These are phyloP conservation scores for Platypus cylindrus DNA, from an alignment of 2,888 invertebrate species.

Conservation along the genomic window DNA sequence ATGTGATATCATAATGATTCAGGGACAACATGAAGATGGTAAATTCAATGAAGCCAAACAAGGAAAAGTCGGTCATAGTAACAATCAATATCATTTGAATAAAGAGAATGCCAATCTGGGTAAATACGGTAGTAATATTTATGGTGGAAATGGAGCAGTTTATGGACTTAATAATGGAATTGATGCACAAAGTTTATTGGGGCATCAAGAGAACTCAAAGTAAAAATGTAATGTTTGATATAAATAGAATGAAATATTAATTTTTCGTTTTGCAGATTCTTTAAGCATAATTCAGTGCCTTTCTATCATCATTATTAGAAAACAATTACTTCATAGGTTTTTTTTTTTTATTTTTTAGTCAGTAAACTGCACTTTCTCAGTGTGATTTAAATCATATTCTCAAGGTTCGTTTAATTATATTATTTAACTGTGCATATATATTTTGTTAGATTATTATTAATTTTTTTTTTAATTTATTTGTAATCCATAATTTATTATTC, in stretches of 20 bases:
- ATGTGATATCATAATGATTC: too few species aligned
- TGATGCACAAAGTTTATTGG: conserved; percentile 47
- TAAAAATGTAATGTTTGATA: conserved; percentile 2
- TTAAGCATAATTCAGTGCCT: conserved; percentile 44
- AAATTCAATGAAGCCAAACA: conserved; percentile 43
- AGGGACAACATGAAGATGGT: conserved; percentile 46
- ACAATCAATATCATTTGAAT: conserved; percentile 42
- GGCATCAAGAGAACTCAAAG: conserved; percentile 47
- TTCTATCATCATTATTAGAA: conserved; percentile 26
- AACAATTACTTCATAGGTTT: too few species aligned
- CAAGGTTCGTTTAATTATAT: too few species aligned
- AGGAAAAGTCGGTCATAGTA: conserved; percentile 47
- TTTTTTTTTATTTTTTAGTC: too few species aligned
- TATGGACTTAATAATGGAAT: conserved; percentile 47
- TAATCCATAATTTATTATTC: too few species aligned
- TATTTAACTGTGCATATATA: too few species aligned
- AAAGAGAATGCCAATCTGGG: conserved; percentile 48
- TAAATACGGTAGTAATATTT: conserved; percentile 46
- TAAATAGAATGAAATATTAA: background rate
- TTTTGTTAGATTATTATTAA: too few species aligned
- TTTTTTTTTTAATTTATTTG: too few species aligned
- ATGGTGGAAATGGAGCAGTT: conserved; percentile 43
- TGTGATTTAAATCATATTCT: too few species aligned
- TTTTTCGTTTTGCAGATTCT: conserved; percentile 27
- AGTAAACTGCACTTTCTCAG: too few species aligned